Evolutionary conservation across 2,797 vertebrate genomes (phyloP).

Genomic region (Pterois miles): DNA sequence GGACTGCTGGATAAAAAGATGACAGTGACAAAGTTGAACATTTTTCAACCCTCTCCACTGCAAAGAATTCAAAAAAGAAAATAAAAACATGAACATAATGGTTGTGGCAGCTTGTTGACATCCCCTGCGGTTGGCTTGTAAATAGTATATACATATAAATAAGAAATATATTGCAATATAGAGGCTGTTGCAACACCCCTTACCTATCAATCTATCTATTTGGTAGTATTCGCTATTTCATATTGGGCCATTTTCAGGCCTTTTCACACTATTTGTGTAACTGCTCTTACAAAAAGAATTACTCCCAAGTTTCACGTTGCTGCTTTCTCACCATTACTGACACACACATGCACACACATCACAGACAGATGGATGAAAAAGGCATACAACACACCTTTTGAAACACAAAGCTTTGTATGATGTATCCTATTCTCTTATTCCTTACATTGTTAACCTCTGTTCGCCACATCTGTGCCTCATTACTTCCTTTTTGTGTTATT

Average conservation of each 20-base stretch:
- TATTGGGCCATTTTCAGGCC: neutral
- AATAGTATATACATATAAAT: too few species aligned
- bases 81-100: too few species aligned
- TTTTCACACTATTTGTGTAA: neutral
- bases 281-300: neutral
- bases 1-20: too few species aligned
- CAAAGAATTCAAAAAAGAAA: too few species aligned
- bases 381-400: constrained; percentile 8
- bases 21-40: too few species aligned
- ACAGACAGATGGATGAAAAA: neutral
- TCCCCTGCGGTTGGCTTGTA: too few species aligned
- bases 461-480: constrained; percentile 28
- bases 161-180: too few species aligned
- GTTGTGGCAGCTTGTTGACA: too few species aligned
- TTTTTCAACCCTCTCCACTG: too few species aligned
- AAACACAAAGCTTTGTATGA: constrained; percentile 32
- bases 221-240: neutral
- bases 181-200: neutral
- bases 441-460: constrained; percentile 27
- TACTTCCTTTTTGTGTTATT: constrained; percentile 32
- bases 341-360: neutral
- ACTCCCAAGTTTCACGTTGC: neutral
- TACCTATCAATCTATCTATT: neutral
- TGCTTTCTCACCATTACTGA: neutral
- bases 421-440: constrained; percentile 12